Evolutionary conservation across 2,888 invertebrate genomes (phyloP).

Genomic region (Alcis repandata): DNA sequence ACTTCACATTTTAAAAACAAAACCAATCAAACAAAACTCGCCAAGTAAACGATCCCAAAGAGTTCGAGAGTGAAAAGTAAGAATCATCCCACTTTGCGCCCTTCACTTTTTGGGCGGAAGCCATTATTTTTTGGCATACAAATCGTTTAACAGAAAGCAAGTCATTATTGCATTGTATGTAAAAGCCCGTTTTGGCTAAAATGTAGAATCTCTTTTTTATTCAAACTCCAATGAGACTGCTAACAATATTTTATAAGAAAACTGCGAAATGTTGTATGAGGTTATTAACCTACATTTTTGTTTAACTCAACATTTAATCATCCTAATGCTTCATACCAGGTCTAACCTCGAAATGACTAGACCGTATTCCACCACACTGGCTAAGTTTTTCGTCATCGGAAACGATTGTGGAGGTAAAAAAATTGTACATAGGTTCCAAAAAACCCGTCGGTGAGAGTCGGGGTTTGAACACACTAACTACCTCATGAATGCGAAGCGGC

Average conservation of each 20-base stretch:
- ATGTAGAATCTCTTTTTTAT: neutral
- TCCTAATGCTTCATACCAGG: too few species aligned
- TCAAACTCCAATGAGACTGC: neutral
- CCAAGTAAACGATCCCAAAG: neutral
- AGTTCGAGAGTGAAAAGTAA: constrained; percentile 15
- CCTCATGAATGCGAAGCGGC: too few species aligned
- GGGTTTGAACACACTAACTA: too few species aligned
- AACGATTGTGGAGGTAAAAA: too few species aligned
- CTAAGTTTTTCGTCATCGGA: too few species aligned
- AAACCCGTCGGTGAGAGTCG: too few species aligned
- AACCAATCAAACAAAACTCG: constrained; percentile 14
- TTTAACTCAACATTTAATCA: too few species aligned
- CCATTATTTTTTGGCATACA: constrained; percentile 32
- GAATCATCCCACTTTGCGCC: constrained; percentile 33
- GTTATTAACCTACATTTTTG: too few species aligned
- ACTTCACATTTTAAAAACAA: neutral
- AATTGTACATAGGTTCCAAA: too few species aligned
- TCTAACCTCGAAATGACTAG: too few species aligned
- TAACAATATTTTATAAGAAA: neutral
- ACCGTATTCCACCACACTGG: too few species aligned
- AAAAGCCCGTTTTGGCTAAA: constrained; percentile 12
- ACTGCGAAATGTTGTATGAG: too few species aligned
- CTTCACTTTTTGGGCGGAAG: constrained; percentile 22
- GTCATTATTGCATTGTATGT: constrained; percentile 27
- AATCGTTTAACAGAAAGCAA: constrained; percentile 30